Evolutionary conservation across 2,113 vertebrate species (phyloP).

Genomic region (Sander lucioperca): DNA sequence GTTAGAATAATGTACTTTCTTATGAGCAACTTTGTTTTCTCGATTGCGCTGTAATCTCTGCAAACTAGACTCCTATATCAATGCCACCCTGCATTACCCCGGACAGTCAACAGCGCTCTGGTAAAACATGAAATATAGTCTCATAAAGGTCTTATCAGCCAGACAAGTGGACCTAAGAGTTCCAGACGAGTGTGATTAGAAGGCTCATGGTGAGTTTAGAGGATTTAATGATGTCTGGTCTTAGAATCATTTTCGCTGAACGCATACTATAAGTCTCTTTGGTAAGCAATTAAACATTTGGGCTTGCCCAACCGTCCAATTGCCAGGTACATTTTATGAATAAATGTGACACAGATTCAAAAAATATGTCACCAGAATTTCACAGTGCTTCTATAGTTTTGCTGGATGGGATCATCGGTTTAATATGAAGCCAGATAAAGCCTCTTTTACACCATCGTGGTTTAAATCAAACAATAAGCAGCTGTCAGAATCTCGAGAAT

Average conservation of each 20-base stretch:
- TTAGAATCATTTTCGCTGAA: slow-evolving; percentile 29
- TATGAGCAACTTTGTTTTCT: slow-evolving; percentile 55
- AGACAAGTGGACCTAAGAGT: slow-evolving; percentile 65
- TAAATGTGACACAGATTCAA: neutral
- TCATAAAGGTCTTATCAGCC: slow-evolving; percentile 67
- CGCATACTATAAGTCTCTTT: slow-evolving; percentile 15
- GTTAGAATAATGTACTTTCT: slow-evolving; percentile 44
- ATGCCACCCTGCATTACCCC: slow-evolving; percentile 55
- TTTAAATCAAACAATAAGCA: neutral
- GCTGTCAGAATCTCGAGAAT: slow-evolving; percentile 14
- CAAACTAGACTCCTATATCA: slow-evolving; percentile 64
- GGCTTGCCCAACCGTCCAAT: neutral
- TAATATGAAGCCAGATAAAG: slow-evolving; percentile 3
- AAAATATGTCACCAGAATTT: neutral
- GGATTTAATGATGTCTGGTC: slow-evolving; percentile 63
- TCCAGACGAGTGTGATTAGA: slow-evolving; percentile 57
- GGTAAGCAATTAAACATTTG: slow-evolving; percentile 38
- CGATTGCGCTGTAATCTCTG: slow-evolving; percentile 48
- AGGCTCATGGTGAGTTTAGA: slow-evolving; percentile 54
- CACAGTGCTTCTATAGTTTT: neutral
- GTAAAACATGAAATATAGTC: slow-evolving; percentile 66
- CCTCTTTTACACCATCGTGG: neutral
- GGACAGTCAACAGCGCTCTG: slow-evolving; percentile 45
- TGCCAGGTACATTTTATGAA: neutral
- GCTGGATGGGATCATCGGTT: neutral